phyloP scores from a whole-genome alignment of 2,113 vertebrate species.

The Papio anubis region DNA sequence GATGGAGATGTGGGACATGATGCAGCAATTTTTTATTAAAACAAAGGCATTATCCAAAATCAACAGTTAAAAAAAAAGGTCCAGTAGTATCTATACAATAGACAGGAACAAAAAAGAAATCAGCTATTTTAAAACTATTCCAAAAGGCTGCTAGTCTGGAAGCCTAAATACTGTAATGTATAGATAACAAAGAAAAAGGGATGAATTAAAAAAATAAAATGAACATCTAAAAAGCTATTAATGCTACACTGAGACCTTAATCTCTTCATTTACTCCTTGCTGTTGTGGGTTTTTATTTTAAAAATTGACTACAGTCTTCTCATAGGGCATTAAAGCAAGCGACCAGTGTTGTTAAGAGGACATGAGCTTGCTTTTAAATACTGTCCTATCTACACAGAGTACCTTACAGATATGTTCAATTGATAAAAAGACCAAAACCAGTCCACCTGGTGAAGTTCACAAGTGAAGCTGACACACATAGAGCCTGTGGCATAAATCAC shows the following conservation, averaged over 20 bases:
- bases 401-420: neutral
- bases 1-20: neutral
- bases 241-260: neutral
- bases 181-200: slow-evolving; percentile 4
- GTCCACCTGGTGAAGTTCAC: neutral
- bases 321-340: neutral
- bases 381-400: neutral
- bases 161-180: neutral
- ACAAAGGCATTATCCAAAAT: neutral
- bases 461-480: neutral
- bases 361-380: neutral
- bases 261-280: neutral
- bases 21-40: neutral
- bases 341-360: neutral
- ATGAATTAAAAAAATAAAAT: neutral
- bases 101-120: neutral
- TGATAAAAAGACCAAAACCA: neutral
- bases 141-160: neutral
- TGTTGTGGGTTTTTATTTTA: neutral
- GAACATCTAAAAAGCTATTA: neutral
- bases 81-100: neutral
- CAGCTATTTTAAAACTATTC: neutral
- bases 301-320: neutral
- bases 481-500: neutral
- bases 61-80: neutral